Conservation (phyloP, 2,888 invertebrate species). For the Auanema freiburgensis region DNA sequence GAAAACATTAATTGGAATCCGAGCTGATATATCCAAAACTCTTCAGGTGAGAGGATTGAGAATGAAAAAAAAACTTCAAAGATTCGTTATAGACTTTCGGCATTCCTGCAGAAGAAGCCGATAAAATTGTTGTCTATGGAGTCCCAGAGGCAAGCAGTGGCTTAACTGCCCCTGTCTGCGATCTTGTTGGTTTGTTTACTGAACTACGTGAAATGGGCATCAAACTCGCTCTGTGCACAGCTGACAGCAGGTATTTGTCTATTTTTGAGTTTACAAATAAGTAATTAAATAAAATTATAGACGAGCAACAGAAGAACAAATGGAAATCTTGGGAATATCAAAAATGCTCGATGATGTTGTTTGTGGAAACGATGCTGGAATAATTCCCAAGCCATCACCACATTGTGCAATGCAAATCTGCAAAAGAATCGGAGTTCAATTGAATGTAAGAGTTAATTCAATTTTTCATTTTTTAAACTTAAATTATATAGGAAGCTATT, state of each 20-base stretch:
- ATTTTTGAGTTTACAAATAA: neutral
- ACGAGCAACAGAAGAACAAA: constrained; percentile 53
- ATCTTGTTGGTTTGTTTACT: constrained; percentile 65
- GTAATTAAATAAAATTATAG: constrained; percentile 1
- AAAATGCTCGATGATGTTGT: constrained; percentile 65
- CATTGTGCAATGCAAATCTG: constrained; percentile 66
- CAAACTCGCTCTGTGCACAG: constrained; percentile 67
- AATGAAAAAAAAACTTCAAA: neutral
- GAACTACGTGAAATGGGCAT: constrained; percentile 65
- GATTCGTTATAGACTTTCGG: constrained; percentile 23
- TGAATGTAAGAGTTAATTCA: constrained; percentile 36
- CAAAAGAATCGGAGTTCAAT: constrained; percentile 52
- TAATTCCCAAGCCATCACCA: constrained; percentile 67
- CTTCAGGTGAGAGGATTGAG: constrained; percentile 21
- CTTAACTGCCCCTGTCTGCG: constrained; percentile 58
- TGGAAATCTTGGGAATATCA: constrained; percentile 52
- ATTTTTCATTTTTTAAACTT: neutral
- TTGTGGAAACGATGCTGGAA: constrained; percentile 67
- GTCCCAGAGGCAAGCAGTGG: constrained; percentile 49
- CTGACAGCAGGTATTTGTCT: constrained; percentile 63
- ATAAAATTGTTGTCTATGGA: constrained; percentile 30
- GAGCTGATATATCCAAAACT: constrained; percentile 44
- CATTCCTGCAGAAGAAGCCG: constrained; percentile 31
- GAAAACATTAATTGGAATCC: constrained; percentile 48
- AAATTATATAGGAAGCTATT: constrained; percentile 55